Evolutionary conservation across 2,797 vertebrate genomes (phyloP), one percentile per base, ranked within the genome.

Genomic region (Graptemys geographica): DNA sequence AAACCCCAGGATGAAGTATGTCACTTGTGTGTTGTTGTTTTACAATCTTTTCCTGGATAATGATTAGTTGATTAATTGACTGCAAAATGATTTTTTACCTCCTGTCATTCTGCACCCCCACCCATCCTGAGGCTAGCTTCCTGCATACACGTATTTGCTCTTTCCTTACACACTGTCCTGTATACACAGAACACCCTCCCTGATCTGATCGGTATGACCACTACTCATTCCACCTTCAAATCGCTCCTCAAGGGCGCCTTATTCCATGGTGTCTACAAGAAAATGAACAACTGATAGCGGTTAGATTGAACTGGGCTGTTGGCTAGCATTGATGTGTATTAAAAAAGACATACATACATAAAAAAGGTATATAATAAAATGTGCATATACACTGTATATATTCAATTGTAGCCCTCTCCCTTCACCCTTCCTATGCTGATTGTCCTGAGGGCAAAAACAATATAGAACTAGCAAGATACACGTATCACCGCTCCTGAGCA

Each of bases 371-470:
- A 84, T 79, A 62, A 53, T 93, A 89, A 94, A 88, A 78, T 56
- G 62, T 52, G 79, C 4, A 78, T 8, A 79, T 44, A 85, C 1
- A 2, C 33, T 47, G 11, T 41, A 81, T 80, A 78, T 62, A 84
- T 88, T 87, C 52, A 91, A 93, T 81, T 56, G 52, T 57, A 93
- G 85, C 81, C 74, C 18, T 53, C 84, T 94, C 69, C 49, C 92
- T 94, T 33, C 37, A 82, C 3, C 11, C 11, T 31, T 79, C 47
- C 56, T 86, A 82, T n/a, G 90, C 55, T 89, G 28, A 88, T 92
- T 51, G 76, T 53, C 62, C 65, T 89, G 87, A 76, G 85, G 83
- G 95, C 94, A 93, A 94, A 92, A 88, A 88, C n/a, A 91, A 56
- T 2, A 4, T 82, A 78, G 69, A 94, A 59, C 83, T 95, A 88